A percentile compares a stretch with the other conserved stretches of the same genome.
These are phyloP conservation scores for Limnephilus lunatus DNA, from an alignment of 2,888 invertebrate genomes.

Conservation along the genomic window DNA sequence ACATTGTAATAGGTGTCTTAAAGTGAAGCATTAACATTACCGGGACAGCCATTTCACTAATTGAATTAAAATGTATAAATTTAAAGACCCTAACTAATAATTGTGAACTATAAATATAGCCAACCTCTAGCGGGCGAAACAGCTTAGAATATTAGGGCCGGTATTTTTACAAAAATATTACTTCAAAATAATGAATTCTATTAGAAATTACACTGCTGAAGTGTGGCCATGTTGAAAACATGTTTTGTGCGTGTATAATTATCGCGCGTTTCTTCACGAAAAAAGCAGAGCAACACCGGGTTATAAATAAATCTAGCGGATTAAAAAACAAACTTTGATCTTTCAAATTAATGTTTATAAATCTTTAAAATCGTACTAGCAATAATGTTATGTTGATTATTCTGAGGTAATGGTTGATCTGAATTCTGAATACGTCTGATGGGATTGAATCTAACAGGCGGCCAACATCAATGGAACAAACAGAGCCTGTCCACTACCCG, in stretches of 20 bases:
- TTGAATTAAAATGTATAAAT: neutral
- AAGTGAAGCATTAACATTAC: too few relatives aligned
- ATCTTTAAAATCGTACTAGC: neutral
- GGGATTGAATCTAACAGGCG: constrained; percentile 35
- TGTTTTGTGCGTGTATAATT: neutral
- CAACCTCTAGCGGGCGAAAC: neutral
- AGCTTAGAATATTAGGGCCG: neutral
- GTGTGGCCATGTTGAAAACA: neutral
- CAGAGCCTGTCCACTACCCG: neutral
- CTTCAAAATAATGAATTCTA: too few relatives aligned
- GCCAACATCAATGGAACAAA: constrained; percentile 41
- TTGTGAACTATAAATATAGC: neutral
- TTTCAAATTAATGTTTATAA: neutral
- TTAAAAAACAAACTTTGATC: neutral
- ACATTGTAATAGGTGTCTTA: neutral
- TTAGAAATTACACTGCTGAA: neutral
- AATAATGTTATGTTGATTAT: neutral
- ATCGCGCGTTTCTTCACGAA: neutral
- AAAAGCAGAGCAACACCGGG: neutral
- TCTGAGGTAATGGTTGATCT: neutral
- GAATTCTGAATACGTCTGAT: constrained; percentile 21
- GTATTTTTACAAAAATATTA: neutral
- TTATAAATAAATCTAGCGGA: neutral
- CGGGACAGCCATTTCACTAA: too few relatives aligned
- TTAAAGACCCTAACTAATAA: neutral